phyloP scores from a whole-genome alignment of 2,113 vertebrate species.

The Dicerorhinus sumatrensis region DNA sequence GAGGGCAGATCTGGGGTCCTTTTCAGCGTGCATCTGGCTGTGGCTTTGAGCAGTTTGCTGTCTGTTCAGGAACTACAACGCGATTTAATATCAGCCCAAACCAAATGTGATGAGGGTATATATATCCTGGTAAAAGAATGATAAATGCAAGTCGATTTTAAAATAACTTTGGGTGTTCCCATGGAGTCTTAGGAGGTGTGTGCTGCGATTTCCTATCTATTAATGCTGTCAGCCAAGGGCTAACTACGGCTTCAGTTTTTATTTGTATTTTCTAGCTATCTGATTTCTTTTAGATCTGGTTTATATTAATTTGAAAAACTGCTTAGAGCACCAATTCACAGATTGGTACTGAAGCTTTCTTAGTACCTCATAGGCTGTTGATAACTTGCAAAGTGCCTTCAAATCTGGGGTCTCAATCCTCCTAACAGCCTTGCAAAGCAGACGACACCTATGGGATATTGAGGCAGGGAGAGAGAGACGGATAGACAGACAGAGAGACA shows the following conservation, averaged over 20 bases:
- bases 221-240: background rate
- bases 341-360: background rate
- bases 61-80: background rate
- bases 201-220: background rate
- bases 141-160: rapidly evolving
- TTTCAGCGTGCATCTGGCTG: background rate
- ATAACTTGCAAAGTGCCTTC: background rate
- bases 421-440: background rate
- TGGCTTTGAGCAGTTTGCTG: background rate
- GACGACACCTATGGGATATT: background rate
- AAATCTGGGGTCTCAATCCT: background rate
- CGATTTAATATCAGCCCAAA: background rate
- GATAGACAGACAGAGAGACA: no score
- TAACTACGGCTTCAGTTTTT: background rate
- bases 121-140: background rate
- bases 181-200: background rate
- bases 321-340: background rate
- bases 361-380: background rate
- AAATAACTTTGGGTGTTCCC: background rate
- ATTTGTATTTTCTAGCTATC: background rate
- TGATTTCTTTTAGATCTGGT: conserved; percentile 4
- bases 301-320: background rate
- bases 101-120: background rate
- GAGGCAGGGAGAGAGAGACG: background rate
- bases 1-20: background rate